Percentiles rank a stretch among this genome's conserved stretches.
These are phyloP conservation scores for Addax nasomaculatus DNA, from an alignment of 2,113 vertebrate species.

Conservation along the genomic window DNA sequence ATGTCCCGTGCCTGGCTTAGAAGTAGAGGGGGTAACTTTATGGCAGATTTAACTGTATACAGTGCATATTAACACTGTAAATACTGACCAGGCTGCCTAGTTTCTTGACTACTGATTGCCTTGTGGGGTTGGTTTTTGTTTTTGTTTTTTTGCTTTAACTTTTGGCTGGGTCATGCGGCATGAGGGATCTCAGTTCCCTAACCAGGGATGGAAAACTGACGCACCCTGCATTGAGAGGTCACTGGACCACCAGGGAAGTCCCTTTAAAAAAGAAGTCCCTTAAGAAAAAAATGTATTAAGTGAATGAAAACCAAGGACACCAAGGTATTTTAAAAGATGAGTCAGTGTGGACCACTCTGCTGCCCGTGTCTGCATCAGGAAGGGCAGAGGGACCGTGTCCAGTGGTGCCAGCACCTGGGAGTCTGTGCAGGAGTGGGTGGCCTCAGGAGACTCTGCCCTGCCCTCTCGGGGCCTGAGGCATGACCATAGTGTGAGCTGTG, in stretches of 20 bases:
- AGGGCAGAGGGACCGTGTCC: neutral
- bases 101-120: neutral
- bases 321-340: neutral
- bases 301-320: neutral
- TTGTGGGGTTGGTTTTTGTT: neutral
- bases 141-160: neutral
- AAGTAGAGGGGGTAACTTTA: fast-evolving
- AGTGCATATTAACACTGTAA: too few relatives aligned
- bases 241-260: neutral
- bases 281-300: neutral
- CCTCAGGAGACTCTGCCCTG: neutral
- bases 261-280: neutral
- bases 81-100: neutral
- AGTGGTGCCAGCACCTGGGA: too few relatives aligned
- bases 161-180: neutral
- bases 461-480: fast-evolving
- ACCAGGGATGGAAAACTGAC: too few relatives aligned
- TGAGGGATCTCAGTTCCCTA: neutral
- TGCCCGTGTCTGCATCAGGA: fast-evolving
- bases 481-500: fast-evolving
- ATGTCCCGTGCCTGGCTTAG: neutral
- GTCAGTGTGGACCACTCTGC: neutral
- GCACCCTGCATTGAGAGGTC: neutral
- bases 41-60: too few relatives aligned
- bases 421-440: neutral